These are phyloP conservation scores for Yponomeuta cagnagella DNA, from an alignment of 2,888 invertebrate species.

Conservation along the genomic window DNA sequence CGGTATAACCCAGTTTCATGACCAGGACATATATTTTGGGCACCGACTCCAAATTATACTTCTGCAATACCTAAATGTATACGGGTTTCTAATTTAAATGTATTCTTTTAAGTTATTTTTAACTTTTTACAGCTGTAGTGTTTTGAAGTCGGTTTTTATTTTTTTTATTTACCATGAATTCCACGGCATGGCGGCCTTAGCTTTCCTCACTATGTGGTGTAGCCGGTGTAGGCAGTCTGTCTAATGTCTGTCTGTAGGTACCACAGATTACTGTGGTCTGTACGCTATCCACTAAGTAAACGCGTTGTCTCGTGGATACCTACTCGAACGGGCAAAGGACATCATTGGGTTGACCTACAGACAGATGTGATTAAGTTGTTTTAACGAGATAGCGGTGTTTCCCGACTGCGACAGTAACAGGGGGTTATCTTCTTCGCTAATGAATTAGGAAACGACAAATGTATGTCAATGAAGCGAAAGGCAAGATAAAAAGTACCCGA, in stretches of 20 bases:
- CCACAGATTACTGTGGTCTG: neutral
- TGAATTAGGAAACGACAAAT: neutral
- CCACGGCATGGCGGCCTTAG: no score
- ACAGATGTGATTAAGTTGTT: neutral
- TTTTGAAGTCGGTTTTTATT: no score
- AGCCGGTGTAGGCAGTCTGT: neutral
- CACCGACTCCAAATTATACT: no score
- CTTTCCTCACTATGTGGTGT: neutral
- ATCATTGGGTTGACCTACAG: constrained; percentile 6
- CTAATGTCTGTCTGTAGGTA: neutral
- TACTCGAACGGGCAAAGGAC: neutral
- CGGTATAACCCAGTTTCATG: no score
- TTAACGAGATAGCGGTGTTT: neutral
- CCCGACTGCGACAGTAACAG: neutral
- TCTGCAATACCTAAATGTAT: no score
- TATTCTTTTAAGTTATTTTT: no score
- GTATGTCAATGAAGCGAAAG: no score
- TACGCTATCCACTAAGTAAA: neutral
- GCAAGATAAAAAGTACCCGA: no score
- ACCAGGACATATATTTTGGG: no score
- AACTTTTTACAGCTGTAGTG: no score
- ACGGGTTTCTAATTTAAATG: no score
- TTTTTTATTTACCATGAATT: no score
- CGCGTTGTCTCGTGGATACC: neutral
- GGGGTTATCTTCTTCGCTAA: neutral